Conservation (phyloP, 2,888 invertebrate species). For the Latrodectus elegans region DNA sequence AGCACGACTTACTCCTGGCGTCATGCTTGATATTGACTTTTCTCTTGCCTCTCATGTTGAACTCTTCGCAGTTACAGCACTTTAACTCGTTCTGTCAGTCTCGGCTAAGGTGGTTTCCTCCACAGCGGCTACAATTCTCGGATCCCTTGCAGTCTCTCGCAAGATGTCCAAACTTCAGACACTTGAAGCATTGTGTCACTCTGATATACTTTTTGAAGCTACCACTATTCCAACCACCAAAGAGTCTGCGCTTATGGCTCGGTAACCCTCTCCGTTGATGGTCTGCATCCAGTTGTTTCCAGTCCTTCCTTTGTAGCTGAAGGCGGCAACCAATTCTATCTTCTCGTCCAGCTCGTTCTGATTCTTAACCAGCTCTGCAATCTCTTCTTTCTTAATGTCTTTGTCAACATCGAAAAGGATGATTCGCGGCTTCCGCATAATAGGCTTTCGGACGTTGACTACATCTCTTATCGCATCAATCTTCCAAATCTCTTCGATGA, state of each 20-base stretch:
- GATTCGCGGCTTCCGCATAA: background rate
- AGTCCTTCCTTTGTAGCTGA: background rate
- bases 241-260: background rate
- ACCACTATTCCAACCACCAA: background rate
- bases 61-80: no score
- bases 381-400: background rate
- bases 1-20: background rate
- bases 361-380: background rate
- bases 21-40: no score
- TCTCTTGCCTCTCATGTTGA: no score
- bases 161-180: no score
- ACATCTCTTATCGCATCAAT: no score
- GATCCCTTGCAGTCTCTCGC: no score
- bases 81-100: no score
- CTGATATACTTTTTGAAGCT: background rate
- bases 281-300: background rate
- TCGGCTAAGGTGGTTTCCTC: no score
- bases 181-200: no score
- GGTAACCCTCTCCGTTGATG: background rate
- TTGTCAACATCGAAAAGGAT: background rate
- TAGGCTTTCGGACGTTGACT: no score
- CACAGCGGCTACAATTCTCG: no score
- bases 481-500: no score
- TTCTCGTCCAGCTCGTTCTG: background rate
- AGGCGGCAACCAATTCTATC: background rate